phyloP scores from a whole-genome alignment of 1,140 invertebrate species.

The Mamestra configurata region DNA sequence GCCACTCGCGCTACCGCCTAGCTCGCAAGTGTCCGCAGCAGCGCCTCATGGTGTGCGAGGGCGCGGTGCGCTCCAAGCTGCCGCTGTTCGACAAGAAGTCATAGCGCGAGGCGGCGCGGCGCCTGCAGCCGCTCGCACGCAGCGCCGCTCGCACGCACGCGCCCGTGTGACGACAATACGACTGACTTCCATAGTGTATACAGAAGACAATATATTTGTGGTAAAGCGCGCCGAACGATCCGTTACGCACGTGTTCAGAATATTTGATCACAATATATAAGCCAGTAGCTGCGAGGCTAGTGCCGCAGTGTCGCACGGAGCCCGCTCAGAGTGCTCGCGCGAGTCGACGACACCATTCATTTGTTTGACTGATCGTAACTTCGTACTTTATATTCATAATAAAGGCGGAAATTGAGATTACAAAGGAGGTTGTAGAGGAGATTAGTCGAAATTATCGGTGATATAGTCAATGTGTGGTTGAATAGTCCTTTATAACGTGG shows the following conservation, averaged over 20 bases:
- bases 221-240: not conserved
- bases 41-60: conserved; percentile 92
- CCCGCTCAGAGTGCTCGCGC: not conserved
- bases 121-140: not conserved
- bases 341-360: not conserved
- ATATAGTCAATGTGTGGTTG: conserved; percentile 53
- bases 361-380: conserved; percentile 46
- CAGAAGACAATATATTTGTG: conserved; percentile 2
- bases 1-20: conserved; percentile 52
- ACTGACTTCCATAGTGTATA: conserved; percentile 28
- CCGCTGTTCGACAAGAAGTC: conserved; percentile 94
- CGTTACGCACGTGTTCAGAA: conserved; percentile 27
- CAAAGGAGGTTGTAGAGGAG: conserved; percentile 34
- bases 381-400: conserved; percentile 45
- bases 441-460: conserved; percentile 50
- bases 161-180: not conserved
- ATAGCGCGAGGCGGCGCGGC: conserved; percentile 61
- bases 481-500: conserved; percentile 49
- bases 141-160: not conserved
- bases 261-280: conserved; percentile 41
- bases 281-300: conserved; percentile 48
- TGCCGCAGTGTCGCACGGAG: conserved; percentile 12
- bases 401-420: conserved; percentile 47
- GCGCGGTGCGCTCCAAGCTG: conserved; percentile 94
- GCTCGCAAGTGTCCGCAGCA: conserved; percentile 84